phyloP scores from a whole-genome alignment of 1,140 invertebrate genomes.

The Latrodectus geometricus region DNA sequence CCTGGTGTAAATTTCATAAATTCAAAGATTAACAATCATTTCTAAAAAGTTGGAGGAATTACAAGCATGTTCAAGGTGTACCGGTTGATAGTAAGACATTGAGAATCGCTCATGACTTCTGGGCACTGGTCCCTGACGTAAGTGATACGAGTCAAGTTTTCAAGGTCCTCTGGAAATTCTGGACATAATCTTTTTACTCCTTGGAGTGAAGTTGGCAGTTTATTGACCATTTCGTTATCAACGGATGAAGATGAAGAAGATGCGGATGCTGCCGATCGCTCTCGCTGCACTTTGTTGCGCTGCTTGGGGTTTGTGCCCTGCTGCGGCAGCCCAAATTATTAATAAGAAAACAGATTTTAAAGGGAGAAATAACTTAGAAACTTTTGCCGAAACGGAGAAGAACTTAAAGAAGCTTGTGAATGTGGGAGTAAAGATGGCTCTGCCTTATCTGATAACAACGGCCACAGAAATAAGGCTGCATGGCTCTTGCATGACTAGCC shows the following conservation, averaged over 20 bases:
- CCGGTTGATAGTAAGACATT: constrained; percentile 7
- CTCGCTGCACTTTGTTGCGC: not conserved
- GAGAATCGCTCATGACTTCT: not conserved
- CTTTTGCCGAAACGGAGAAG: constrained; percentile 40
- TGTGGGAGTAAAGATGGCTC: constrained; percentile 42
- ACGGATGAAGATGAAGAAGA: constrained; percentile 17
- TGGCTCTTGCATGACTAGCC: constrained; percentile 3
- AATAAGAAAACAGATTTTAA: not conserved
- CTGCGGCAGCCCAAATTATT: not conserved
- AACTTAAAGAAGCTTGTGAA: constrained; percentile 48
- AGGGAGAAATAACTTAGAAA: not conserved
- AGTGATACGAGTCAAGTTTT: constrained; percentile 14
- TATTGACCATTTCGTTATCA: constrained; percentile 11
- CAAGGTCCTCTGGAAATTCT: not conserved
- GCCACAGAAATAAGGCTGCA: constrained; percentile 33
- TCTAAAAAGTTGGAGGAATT: not conserved
- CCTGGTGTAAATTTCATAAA: too few relatives aligned
- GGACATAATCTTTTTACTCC: not conserved
- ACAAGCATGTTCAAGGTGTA: constrained; percentile 31
- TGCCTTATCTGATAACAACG: constrained; percentile 39
- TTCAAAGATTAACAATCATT: too few relatives aligned
- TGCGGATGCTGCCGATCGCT: not conserved
- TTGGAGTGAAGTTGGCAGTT: not conserved
- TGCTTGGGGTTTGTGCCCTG: not conserved
- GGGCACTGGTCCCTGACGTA: constrained; percentile 13